Conservation (phyloP, 2,888 invertebrate species). For the Arenicola marina region DNA sequence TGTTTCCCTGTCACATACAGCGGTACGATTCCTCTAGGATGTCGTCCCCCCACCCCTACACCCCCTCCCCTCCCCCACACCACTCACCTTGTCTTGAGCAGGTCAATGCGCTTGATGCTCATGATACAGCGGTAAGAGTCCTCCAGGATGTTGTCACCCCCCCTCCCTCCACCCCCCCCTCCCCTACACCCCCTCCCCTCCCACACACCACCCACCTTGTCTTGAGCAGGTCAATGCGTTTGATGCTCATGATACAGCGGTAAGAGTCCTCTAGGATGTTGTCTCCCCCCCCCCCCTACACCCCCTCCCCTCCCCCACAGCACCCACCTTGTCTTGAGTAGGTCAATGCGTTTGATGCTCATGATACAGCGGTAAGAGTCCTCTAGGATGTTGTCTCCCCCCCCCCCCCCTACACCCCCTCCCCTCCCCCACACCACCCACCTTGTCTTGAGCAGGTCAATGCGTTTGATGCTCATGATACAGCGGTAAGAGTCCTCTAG, state of each 20-base stretch:
- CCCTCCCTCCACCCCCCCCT: too few species aligned
- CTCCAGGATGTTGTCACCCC: slow-evolving; percentile 91
- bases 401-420: too few species aligned
- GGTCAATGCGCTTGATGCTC: slow-evolving; percentile 84
- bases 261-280: slow-evolving; percentile 97
- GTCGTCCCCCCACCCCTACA: too few species aligned
- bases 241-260: slow-evolving; percentile 88
- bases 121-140: slow-evolving; percentile 96
- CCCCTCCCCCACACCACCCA: too few species aligned
- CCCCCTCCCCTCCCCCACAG: too few species aligned
- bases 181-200: too few species aligned
- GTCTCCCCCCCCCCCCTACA: too few species aligned
- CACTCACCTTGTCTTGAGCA: slow-evolving; percentile 65
- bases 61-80: too few species aligned
- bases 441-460: slow-evolving; percentile 73
- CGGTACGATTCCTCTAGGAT: too few species aligned
- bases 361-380: slow-evolving; percentile 96
- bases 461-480: slow-evolving; percentile 86
- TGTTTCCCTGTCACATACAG: too few species aligned
- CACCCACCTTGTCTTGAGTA: slow-evolving; percentile 65
- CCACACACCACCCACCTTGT: background rate
- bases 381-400: slow-evolving; percentile 91
- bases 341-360: slow-evolving; percentile 84
- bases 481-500: slow-evolving; percentile 96
- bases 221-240: slow-evolving; percentile 80